These are phyloP conservation scores for Xylota segnis DNA, from an alignment of 2,888 invertebrate genomes.

Conservation along the genomic window DNA sequence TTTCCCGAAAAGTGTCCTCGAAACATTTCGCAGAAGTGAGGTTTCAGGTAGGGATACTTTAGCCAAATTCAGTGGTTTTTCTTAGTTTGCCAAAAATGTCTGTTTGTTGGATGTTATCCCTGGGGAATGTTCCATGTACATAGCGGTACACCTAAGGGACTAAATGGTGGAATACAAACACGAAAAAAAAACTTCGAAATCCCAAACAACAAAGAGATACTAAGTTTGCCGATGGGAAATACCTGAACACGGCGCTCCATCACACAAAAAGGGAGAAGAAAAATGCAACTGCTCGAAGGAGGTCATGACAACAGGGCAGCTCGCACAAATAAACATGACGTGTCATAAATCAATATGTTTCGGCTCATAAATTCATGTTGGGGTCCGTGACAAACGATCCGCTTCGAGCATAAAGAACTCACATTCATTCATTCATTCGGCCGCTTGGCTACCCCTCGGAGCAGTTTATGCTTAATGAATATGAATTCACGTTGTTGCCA, in stretches of 20 bases:
- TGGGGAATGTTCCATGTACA: slow-evolving; percentile 16
- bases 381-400: slow-evolving; percentile 72
- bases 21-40: slow-evolving; percentile 31
- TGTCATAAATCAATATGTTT: slow-evolving; percentile 75
- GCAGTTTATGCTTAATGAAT: slow-evolving; percentile 67
- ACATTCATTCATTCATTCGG: slow-evolving; percentile 45
- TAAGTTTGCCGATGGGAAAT: slow-evolving; percentile 34
- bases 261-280: slow-evolving; percentile 2
- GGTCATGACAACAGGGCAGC: slow-evolving; percentile 56
- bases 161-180: background rate
- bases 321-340: slow-evolving; percentile 74
- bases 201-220: slow-evolving; percentile 4
- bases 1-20: slow-evolving; percentile 31
- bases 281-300: slow-evolving; percentile 37
- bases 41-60: slow-evolving; percentile 4
- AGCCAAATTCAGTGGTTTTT: slow-evolving; percentile 31
- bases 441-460: slow-evolving; percentile 13
- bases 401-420: slow-evolving; percentile 59
- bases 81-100: slow-evolving; percentile 15
- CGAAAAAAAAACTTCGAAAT: background rate
- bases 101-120: slow-evolving; percentile 21
- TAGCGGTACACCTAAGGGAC: slow-evolving; percentile 28
- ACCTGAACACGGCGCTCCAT: slow-evolving; percentile 19
- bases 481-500: slow-evolving; percentile 58
- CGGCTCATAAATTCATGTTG: slow-evolving; percentile 74